Conservation (phyloP, 2,888 invertebrate species). For the Muschampia plurimacula region DNA sequence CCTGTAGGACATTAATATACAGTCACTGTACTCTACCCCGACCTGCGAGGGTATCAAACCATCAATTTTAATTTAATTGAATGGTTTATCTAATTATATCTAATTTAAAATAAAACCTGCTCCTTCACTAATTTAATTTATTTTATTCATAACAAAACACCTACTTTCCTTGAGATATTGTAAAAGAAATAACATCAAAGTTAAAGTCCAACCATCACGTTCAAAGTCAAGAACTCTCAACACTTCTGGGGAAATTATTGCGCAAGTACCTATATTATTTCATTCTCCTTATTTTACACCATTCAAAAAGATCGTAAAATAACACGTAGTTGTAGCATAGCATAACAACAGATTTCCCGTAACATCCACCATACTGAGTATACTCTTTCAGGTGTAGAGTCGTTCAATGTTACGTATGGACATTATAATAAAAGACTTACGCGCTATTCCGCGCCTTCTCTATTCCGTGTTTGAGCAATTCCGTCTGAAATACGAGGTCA, state of each 20-base stretch:
- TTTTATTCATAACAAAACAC: too few species aligned
- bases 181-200: too few species aligned
- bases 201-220: too few species aligned
- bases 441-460: conserved; percentile 76
- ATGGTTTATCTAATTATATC: neutral
- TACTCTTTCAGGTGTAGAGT: conserved; percentile 24
- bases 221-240: neutral
- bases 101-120: neutral
- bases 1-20: neutral
- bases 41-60: neutral
- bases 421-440: conserved; percentile 46
- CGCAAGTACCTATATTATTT: neutral
- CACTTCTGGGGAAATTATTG: neutral
- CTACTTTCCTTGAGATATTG: too few species aligned
- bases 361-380: conserved; percentile 15
- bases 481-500: conserved; percentile 85
- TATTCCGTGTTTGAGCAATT: conserved; percentile 84
- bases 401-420: conserved; percentile 35
- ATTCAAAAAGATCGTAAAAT: neutral
- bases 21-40: neutral
- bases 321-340: conserved; percentile 8
- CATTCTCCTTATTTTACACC: neutral
- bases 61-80: neutral
- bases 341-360: conserved; percentile 17
- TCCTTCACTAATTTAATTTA: too few species aligned